phyloP scores from a whole-genome alignment of 1,140 invertebrate species.

The Euglossa dilemma region DNA sequence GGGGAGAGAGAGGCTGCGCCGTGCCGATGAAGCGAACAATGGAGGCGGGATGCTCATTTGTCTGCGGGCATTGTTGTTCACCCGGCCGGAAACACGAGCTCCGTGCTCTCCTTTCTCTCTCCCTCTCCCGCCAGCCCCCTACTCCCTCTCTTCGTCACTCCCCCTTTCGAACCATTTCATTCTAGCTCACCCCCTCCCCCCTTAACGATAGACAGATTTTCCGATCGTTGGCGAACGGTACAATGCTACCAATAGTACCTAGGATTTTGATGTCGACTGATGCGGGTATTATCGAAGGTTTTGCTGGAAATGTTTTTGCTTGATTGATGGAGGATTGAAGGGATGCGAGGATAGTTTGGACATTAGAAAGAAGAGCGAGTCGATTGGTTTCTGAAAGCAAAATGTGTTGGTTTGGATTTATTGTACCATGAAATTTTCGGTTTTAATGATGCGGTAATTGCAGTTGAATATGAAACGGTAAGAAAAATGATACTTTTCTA shows the following conservation, averaged over 20 bases:
- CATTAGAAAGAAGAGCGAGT: no score
- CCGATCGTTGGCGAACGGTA: neutral
- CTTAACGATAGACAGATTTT: conserved; percentile 19
- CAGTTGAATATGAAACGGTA: no score
- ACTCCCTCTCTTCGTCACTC: conserved; percentile 44
- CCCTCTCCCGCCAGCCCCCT: conserved; percentile 39
- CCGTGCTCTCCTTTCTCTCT: conserved; percentile 63
- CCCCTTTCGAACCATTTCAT: conserved; percentile 38
- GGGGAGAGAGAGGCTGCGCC: conserved; percentile 65
- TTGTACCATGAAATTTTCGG: no score
- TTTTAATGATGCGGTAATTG: no score
- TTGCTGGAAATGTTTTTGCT: neutral
- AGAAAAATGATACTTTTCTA: no score
- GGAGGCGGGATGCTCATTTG: conserved; percentile 83
- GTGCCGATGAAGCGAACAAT: conserved; percentile 80
- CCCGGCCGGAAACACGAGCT: conserved; percentile 80
- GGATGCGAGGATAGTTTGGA: no score
- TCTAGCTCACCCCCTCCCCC: conserved; percentile 3
- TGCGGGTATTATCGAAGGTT: neutral
- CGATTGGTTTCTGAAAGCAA: neutral
- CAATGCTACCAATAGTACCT: neutral
- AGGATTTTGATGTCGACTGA: neutral
- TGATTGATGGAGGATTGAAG: neutral
- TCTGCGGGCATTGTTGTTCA: conserved; percentile 82
- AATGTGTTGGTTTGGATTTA: no score